These are phyloP conservation scores for Tetranychus cinnabarinus DNA, from an alignment of 1,140 invertebrate genomes.

Conservation along the genomic window DNA sequence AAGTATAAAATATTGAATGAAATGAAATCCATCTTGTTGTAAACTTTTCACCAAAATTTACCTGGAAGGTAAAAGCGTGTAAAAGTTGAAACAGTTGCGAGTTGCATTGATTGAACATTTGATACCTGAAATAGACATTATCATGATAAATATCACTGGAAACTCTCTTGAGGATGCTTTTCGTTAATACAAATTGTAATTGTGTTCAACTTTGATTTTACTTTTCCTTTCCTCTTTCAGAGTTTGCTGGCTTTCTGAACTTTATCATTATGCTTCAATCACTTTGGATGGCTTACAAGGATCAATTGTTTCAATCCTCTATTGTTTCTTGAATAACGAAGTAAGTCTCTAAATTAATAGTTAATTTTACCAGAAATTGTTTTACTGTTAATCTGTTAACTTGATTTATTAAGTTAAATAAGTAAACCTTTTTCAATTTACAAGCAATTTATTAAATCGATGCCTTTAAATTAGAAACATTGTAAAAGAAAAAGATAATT, in stretches of 20 bases:
- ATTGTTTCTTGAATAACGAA: conserved; percentile 11
- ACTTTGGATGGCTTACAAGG: conserved; percentile 11
- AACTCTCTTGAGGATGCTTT: not conserved
- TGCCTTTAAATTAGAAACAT: not conserved
- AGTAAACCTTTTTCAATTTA: not conserved
- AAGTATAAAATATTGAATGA: no score
- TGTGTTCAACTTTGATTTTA: no score
- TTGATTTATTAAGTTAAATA: not conserved
- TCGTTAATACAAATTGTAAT: not conserved
- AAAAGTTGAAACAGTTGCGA: no score
- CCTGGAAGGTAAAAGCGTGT: no score
- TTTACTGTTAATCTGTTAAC: not conserved
- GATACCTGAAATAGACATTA: no score
- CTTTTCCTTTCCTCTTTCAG: not conserved
- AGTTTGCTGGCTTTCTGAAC: conserved; percentile 9
- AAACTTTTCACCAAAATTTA: no score
- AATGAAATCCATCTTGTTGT: no score
- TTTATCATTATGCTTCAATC: conserved; percentile 7
- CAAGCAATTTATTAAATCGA: not conserved
- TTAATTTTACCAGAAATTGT: not conserved
- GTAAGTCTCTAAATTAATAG: not conserved
- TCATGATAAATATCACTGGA: no score
- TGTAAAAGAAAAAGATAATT: no score
- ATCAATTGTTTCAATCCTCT: conserved; percentile 7
- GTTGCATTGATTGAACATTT: no score